These are phyloP conservation scores for Turnix velox DNA, from an alignment of 2,113 vertebrate genomes.

Conservation along the genomic window DNA sequence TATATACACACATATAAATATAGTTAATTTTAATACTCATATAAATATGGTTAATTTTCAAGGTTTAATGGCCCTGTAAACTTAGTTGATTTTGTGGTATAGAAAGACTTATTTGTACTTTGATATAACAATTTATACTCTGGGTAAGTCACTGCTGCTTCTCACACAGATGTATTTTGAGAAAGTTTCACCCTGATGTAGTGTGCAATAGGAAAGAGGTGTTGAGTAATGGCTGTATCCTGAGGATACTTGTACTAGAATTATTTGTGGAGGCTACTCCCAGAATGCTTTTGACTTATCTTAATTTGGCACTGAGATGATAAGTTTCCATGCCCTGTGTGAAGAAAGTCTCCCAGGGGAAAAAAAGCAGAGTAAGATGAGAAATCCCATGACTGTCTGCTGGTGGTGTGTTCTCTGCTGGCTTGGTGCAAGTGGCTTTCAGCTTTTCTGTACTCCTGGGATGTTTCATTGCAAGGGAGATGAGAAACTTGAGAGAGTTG, in stretches of 20 bases:
- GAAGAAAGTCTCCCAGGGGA: neutral
- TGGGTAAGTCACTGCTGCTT: neutral
- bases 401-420: neutral
- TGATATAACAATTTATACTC: neutral
- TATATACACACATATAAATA: neutral
- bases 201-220: neutral
- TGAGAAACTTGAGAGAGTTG: neutral
- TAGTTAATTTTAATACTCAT: neutral
- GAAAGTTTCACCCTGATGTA: neutral
- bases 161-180: neutral
- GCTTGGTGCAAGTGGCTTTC: neutral
- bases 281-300: neutral
- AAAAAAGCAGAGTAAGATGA: neutral
- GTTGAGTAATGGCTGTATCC: neutral
- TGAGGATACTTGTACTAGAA: neutral
- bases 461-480: neutral
- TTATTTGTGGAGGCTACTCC: neutral
- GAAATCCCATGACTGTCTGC: neutral
- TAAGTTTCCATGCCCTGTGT: neutral
- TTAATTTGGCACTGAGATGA: neutral
- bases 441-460: neutral
- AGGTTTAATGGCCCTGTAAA: neutral
- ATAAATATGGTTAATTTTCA: neutral
- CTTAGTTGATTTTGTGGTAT: neutral
- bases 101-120: neutral